These are phyloP conservation scores for Chaetura pelagica DNA, from an alignment of 2,113 vertebrate species.

Conservation along the genomic window DNA sequence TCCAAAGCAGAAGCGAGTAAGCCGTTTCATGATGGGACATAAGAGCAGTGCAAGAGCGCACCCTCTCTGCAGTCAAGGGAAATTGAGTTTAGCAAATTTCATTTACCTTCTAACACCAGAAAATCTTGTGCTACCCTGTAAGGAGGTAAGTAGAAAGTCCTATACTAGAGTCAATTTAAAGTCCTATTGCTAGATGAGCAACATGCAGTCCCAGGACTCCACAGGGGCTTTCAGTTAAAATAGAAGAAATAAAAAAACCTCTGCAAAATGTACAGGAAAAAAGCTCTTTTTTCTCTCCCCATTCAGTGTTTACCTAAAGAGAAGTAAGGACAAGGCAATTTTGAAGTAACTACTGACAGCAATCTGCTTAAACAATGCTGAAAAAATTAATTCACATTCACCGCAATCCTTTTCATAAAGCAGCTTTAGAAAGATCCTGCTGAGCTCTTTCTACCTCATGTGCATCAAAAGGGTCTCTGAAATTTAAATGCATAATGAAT, in stretches of 20 bases:
- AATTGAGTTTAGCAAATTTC: neutral
- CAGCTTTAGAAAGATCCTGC: neutral
- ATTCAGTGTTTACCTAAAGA: neutral
- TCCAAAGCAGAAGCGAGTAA: neutral
- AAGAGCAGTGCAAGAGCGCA: constrained; percentile 22
- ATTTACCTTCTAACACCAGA: neutral
- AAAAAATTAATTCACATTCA: neutral
- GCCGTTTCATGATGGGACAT: neutral
- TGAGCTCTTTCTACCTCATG: neutral
- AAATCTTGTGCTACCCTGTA: neutral
- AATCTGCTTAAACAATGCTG: neutral
- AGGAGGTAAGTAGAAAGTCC: neutral
- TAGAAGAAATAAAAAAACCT: neutral
- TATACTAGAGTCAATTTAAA: neutral
- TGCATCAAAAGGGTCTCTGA: neutral
- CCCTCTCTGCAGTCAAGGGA: neutral
- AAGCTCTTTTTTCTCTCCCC: neutral
- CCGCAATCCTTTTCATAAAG: neutral
- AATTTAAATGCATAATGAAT: neutral
- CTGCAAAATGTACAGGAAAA: neutral
- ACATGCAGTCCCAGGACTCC: neutral
- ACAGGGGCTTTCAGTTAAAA: neutral
- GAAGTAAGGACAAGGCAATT: neutral
- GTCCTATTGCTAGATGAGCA: neutral
- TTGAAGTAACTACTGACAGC: neutral